Percentiles rank a stretch among this genome's conserved stretches.
These are phyloP conservation scores for Paraplagusia blochii DNA, from an alignment of 2,113 vertebrate species.

Conservation along the genomic window DNA sequence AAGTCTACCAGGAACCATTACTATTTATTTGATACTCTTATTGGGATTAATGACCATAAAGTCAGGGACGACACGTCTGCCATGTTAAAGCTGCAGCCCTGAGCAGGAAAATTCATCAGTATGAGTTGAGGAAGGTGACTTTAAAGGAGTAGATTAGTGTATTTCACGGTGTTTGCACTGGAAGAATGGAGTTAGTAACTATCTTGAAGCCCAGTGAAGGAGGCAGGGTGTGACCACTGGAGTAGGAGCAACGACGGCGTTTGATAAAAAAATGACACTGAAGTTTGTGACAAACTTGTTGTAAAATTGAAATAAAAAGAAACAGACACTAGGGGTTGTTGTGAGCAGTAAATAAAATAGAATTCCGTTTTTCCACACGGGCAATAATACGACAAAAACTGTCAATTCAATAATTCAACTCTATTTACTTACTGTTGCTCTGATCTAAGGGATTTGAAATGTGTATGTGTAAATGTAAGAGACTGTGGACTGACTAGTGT, in stretches of 20 bases:
- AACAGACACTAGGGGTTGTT: too few species aligned
- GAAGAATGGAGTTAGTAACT: background rate
- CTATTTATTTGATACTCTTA: slow-evolving; percentile 13
- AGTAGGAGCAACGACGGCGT: background rate
- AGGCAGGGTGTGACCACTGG: background rate
- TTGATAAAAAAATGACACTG: too few species aligned
- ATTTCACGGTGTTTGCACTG: background rate
- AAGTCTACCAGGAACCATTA: slow-evolving; percentile 26
- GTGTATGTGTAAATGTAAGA: too few species aligned
- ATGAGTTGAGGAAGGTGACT: background rate
- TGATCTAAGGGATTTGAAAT: too few species aligned
- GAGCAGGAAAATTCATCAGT: background rate
- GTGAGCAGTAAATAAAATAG: too few species aligned
- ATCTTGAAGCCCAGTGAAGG: background rate
- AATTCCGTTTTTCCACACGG: too few species aligned
- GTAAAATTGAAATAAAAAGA: too few species aligned
- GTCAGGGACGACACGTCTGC: slow-evolving; percentile 2
- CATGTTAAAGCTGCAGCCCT: slow-evolving; percentile 6
- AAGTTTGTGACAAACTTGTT: too few species aligned
- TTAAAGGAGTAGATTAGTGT: background rate
- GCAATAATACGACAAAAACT: too few species aligned
- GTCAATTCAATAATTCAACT: too few species aligned
- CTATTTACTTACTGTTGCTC: too few species aligned
- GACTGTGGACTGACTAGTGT: too few species aligned
- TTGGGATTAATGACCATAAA: slow-evolving; percentile 25